A percentile compares a stretch with the other conserved stretches of the same genome.
Evolutionary conservation across 2,113 vertebrate genomes (phyloP).

Genomic region (Caracal caracal): DNA sequence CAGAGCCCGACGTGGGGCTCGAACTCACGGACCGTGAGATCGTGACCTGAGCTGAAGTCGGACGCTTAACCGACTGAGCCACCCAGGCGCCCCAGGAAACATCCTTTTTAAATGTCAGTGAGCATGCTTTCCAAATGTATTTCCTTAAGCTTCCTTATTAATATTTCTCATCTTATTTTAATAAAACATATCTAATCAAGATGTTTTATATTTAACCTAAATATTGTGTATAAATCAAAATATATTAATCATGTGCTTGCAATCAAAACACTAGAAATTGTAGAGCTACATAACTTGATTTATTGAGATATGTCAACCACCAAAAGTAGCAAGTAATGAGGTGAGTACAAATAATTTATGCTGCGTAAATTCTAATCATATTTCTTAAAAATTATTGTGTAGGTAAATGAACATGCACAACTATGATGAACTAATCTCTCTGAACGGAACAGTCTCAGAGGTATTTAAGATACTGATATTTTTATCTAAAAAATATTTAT

Average conservation of each 20-base stretch:
- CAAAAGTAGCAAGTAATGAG: constrained; percentile 25
- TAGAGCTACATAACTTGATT: constrained; percentile 62
- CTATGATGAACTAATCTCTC: background rate
- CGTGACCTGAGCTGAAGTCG: too few relatives aligned
- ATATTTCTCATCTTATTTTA: constrained; percentile 22
- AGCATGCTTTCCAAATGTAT: background rate
- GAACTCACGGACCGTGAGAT: too few relatives aligned
- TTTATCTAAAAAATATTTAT: background rate
- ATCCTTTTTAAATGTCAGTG: constrained; percentile 21
- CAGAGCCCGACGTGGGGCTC: too few relatives aligned
- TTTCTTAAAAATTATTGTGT: constrained; percentile 55
- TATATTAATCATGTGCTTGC: background rate
- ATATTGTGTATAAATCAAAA: constrained; percentile 22
- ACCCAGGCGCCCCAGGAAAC: too few relatives aligned
- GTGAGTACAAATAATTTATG: constrained; percentile 48
- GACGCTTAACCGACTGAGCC: too few relatives aligned
- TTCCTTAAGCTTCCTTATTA: constrained; percentile 19
- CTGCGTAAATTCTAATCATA: constrained; percentile 45
- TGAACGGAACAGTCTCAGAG: background rate
- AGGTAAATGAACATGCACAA: background rate
- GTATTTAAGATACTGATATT: background rate
- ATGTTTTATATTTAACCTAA: constrained; percentile 58
- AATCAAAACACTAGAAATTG: constrained; percentile 36
- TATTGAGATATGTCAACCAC: constrained; percentile 48
- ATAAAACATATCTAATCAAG: constrained; percentile 41